Evolutionary conservation across 2,888 invertebrate species (phyloP).

Genomic region (Apeira syringaria): DNA sequence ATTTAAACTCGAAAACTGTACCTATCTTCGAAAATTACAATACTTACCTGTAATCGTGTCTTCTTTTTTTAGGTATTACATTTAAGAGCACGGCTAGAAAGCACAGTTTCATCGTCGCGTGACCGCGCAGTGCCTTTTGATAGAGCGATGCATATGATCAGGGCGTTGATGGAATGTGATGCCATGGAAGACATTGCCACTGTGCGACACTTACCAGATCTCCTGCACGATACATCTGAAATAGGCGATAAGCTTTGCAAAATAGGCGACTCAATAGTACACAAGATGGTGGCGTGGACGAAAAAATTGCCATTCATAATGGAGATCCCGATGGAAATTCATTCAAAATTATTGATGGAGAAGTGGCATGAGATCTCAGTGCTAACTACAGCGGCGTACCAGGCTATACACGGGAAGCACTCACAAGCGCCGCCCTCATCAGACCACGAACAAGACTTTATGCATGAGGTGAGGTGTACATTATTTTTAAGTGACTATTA

Average conservation of each 20-base stretch:
- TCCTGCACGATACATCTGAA: constrained; percentile 95
- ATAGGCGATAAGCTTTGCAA: constrained; percentile 96
- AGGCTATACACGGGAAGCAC: constrained; percentile 92
- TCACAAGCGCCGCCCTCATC: constrained; percentile 72
- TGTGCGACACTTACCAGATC: constrained; percentile 94
- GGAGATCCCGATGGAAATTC: constrained; percentile 97
- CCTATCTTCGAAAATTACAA: too few relatives aligned
- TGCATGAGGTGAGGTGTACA: constrained; percentile 88
- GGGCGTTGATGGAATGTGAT: constrained; percentile 97
- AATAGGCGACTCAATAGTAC: constrained; percentile 98
- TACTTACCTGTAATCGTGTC: too few relatives aligned
- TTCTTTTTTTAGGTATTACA: constrained; percentile 85
- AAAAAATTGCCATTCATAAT: constrained; percentile 98
- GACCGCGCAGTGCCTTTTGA: constrained; percentile 93
- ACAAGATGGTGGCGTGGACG: constrained; percentile 99
- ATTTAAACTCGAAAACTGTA: too few relatives aligned
- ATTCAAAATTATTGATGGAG: constrained; percentile 97
- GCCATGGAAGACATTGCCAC: constrained; percentile 98
- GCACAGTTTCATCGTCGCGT: constrained; percentile 93
- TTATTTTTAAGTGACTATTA: constrained; percentile 26
- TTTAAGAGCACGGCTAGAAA: constrained; percentile 93
- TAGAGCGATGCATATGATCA: constrained; percentile 94
- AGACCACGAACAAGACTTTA: constrained; percentile 89
- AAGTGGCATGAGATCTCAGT: constrained; percentile 99
- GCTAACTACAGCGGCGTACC: constrained; percentile 96